These are phyloP conservation scores for Drosophila setosimentum DNA, from an alignment of 2,888 invertebrate species.

Conservation along the genomic window DNA sequence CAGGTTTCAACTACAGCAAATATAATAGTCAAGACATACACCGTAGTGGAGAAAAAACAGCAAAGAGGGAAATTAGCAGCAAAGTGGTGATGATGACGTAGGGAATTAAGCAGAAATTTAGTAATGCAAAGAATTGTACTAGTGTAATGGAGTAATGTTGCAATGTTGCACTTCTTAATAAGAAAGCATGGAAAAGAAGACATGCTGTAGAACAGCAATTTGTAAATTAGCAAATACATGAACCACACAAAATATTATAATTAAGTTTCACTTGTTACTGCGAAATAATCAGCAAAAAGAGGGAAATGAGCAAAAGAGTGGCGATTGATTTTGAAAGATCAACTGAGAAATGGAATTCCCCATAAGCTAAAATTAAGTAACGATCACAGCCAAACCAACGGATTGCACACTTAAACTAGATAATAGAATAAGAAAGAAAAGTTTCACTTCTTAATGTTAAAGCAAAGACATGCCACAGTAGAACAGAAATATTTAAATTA, in stretches of 20 bases:
- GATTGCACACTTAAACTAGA: too few species aligned
- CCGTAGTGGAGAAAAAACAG: background rate
- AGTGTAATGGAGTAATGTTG: background rate
- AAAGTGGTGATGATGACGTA: background rate
- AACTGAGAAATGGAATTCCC: too few species aligned
- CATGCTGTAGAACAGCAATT: background rate
- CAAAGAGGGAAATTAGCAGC: background rate
- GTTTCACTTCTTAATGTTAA: background rate
- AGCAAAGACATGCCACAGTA: background rate
- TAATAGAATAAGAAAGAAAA: too few species aligned
- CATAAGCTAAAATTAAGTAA: too few species aligned
- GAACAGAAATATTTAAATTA: background rate
- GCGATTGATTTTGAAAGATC: too few species aligned
- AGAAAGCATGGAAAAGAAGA: background rate
- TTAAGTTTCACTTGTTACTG: background rate
- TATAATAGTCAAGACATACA: background rate
- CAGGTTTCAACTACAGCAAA: background rate
- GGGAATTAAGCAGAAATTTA: background rate
- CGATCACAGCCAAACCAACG: too few species aligned
- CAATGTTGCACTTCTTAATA: conserved; percentile 4
- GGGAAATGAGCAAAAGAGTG: too few species aligned
- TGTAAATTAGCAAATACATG: background rate
- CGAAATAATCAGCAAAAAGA: background rate
- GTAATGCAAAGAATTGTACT: too few species aligned
- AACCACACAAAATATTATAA: background rate